A percentile compares a stretch with the other conserved stretches of the same genome.
Conservation (phyloP, 1,140 invertebrate species). For the Temnothorax nylanderi region DNA sequence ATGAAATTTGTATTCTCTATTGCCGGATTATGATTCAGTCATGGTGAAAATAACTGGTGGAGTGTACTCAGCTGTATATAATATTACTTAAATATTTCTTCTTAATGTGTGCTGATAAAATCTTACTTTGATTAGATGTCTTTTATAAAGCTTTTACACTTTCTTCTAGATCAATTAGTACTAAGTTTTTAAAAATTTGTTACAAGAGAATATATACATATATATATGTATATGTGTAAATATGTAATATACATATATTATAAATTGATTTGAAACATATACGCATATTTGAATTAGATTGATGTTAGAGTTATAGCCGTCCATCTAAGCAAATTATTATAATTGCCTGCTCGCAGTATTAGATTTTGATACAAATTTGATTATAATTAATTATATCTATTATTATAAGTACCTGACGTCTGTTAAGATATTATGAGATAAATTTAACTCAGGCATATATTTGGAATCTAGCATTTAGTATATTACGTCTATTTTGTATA, state of each 20-base stretch:
- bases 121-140: background rate
- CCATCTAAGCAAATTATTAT: background rate
- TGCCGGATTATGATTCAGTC: background rate
- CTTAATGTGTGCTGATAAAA: background rate
- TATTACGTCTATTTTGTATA: no score
- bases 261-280: background rate
- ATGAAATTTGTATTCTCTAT: constrained; percentile 5
- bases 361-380: no score
- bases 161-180: background rate
- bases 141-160: background rate
- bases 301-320: background rate
- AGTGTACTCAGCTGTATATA: background rate
- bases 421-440: no score
- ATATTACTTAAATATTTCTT: background rate
- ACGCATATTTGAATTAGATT: background rate
- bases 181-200: background rate
- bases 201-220: background rate
- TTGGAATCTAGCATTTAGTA: no score
- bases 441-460: no score
- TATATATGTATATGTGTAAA: background rate
- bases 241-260: background rate
- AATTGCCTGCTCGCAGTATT: background rate
- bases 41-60: background rate
- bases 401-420: no score
- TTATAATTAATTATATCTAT: no score